Percentiles rank a stretch among this genome's conserved stretches.
These are phyloP conservation scores for Scelioninae gen. 1 DNA, from an alignment of 2,888 invertebrate genomes.

Conservation along the genomic window DNA sequence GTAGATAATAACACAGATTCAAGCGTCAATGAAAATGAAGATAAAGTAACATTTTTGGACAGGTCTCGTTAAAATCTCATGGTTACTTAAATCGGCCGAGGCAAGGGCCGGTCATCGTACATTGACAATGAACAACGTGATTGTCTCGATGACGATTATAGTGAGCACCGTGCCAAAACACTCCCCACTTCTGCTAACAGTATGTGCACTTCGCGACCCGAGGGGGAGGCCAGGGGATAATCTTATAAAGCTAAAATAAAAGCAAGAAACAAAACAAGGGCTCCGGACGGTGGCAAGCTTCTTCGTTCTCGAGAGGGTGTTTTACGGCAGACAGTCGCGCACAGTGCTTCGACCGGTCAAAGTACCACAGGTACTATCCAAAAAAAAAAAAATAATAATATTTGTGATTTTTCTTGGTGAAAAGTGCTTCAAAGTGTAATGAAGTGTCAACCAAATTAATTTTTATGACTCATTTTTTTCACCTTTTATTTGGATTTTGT, in stretches of 20 bases:
- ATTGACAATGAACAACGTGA: slow-evolving; percentile 68
- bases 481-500: not conserved
- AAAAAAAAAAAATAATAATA: not conserved
- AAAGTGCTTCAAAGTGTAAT: not conserved
- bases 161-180: slow-evolving; percentile 60
- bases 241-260: slow-evolving; percentile 82
- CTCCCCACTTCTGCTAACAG: slow-evolving; percentile 52
- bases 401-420: not conserved
- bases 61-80: slow-evolving; percentile 55
- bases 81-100: slow-evolving; percentile 58
- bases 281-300: slow-evolving; percentile 72
- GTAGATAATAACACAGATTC: too few species aligned
- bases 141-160: slow-evolving; percentile 53
- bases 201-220: slow-evolving; percentile 27
- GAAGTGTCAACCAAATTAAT: slow-evolving; percentile 18
- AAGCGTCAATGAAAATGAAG: too few species aligned
- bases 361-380: slow-evolving; percentile 76
- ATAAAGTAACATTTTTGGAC: too few species aligned
- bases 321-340: slow-evolving; percentile 75
- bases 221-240: slow-evolving; percentile 72
- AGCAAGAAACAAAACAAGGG: slow-evolving; percentile 78
- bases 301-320: slow-evolving; percentile 72
- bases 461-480: not conserved
- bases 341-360: slow-evolving; percentile 74
- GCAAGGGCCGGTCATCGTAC: slow-evolving; percentile 52